Evolutionary conservation across 1,140 invertebrate species (phyloP), one percentile per base, ranked within the genome.

Genomic region (Dreissena rostriformis): DNA sequence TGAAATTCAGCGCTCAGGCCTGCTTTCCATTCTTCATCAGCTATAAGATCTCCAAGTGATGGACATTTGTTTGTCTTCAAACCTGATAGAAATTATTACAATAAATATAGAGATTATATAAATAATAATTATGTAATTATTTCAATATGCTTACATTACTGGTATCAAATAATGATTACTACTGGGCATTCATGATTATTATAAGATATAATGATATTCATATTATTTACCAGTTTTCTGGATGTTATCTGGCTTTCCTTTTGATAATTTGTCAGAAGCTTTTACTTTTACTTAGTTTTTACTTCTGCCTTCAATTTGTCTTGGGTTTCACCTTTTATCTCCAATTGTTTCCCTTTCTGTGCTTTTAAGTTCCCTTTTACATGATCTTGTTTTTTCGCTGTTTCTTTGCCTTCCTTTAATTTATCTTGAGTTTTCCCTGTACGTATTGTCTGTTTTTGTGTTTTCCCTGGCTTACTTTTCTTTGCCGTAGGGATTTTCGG

Each of bases 1-100:
- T 81, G 68, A 72, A 81, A 72, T 26, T 81, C 79, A n/a, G 14
- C 17, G 12, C 68, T 53, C 22, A 81, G 29, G 2, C 24, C 55
- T 11, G 39, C 57, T 61, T 81, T 72, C 79, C 79, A 81, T 57
- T 55, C 51, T 17, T 26, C 22, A 29, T 80, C 68, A 22, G 39
- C 29, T 1, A 80, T 24, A 39, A 63, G 57, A 26, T 65, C 73
- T 76, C 65, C 65, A 39, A 76, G 65, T 12, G 22, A 15, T 0
- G 65, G n/a, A 28, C 61, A 28, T 14, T 14, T 22, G 11, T 22
- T 28, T 24, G 51, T 39, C 7, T 26, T 57, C 15, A 29, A 52
- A 55, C 19, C 19, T 17, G 19, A 1, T 57, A 39, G 39, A 39
- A 39, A 39, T 5, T 39, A 8, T 39, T 39, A 39, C 4, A 5